Evolutionary conservation across 2,888 invertebrate genomes (phyloP).

Genomic region (Oscheius sp.): DNA sequence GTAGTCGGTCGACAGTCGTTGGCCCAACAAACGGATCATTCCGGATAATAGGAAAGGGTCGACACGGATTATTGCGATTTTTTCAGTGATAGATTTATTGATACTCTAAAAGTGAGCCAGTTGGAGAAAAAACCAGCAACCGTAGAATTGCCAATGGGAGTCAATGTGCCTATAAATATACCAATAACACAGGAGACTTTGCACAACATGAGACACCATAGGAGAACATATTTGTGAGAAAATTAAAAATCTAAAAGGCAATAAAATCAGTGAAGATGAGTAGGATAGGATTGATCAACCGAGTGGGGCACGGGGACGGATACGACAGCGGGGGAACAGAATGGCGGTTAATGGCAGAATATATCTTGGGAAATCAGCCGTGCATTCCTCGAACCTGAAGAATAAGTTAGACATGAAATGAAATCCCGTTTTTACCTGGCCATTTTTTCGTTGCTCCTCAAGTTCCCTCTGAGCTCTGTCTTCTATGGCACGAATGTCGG

Average conservation of each 20-base stretch:
- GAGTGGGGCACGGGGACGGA: background rate
- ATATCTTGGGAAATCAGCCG: background rate
- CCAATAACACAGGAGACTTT: conserved; percentile 1
- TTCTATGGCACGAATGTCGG: conserved; percentile 94
- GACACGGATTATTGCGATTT: too few relatives aligned
- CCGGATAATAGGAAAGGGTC: too few relatives aligned
- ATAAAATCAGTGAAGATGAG: conserved; percentile 1
- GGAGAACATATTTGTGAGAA: conserved; percentile 30
- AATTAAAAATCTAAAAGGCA: conserved; percentile 28
- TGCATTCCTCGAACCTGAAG: conserved; percentile 32
- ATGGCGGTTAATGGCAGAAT: background rate
- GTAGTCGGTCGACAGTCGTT: too few relatives aligned
- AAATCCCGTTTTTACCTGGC: conserved; percentile 39
- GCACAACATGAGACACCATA: conserved; percentile 30
- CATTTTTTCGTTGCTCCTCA: conserved; percentile 63
- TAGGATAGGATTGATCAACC: conserved; percentile 4
- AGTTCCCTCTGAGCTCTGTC: conserved; percentile 84
- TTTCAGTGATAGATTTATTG: too few relatives aligned
- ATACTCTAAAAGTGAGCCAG: too few relatives aligned
- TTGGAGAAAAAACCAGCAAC: too few relatives aligned
- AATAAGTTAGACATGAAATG: background rate
- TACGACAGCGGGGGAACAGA: background rate
- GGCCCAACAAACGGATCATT: too few relatives aligned
- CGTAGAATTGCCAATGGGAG: too few relatives aligned
- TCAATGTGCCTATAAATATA: conserved; percentile 5